These are phyloP conservation scores for Drosophila bunnanda DNA, from an alignment of 2,888 invertebrate species.

Conservation along the genomic window DNA sequence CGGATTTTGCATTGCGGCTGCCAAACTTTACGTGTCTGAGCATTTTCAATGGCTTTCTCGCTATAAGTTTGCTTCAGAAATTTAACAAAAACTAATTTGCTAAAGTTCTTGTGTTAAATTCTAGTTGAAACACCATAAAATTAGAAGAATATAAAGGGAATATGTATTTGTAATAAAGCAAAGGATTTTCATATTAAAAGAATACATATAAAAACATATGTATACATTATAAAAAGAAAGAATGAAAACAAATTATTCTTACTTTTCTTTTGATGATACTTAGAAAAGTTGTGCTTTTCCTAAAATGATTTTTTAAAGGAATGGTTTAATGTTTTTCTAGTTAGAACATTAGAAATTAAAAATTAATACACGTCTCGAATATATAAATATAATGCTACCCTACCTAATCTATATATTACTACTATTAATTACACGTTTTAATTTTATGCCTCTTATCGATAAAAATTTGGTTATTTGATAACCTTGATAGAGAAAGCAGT, in stretches of 20 bases:
- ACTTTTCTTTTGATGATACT: background rate
- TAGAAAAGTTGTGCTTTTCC: no score
- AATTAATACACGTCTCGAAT: no score
- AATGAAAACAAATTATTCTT: background rate
- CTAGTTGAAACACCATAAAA: background rate
- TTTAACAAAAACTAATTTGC: background rate
- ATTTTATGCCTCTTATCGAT: background rate
- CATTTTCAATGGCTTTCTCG: background rate
- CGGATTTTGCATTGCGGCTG: slow-evolving; percentile 47
- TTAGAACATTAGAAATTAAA: no score
- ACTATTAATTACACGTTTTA: no score
- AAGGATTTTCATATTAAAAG: background rate
- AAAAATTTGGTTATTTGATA: background rate
- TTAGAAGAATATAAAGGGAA: background rate
- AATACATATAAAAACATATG: background rate
- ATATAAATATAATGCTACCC: no score
- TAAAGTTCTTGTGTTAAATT: background rate
- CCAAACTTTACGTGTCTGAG: slow-evolving; percentile 18
- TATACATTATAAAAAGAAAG: background rate
- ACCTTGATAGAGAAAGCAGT: background rate
- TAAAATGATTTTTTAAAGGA: no score
- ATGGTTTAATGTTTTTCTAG: no score
- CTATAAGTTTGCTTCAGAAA: background rate
- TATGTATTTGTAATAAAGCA: background rate
- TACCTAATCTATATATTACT: no score